phyloP scores from a whole-genome alignment of 2,113 vertebrate species.

The Epinephelus moara region DNA sequence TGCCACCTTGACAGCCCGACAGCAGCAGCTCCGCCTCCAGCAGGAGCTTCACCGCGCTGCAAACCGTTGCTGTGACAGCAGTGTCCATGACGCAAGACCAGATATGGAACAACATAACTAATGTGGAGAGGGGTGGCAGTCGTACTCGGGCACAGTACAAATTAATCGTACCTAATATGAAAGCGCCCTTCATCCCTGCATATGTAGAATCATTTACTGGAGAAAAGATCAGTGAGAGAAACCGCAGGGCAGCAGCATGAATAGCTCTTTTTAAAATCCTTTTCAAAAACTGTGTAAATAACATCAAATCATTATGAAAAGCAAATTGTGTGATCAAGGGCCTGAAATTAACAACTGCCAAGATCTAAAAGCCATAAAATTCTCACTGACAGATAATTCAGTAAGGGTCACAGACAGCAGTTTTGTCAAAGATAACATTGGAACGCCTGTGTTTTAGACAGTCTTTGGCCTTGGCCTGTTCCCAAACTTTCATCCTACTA shows the following conservation, averaged over 20 bases:
- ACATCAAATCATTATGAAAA: slow-evolving; percentile 21
- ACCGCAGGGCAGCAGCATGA: not conserved
- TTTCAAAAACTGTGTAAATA: slow-evolving; percentile 18
- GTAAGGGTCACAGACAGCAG: slow-evolving; percentile 28
- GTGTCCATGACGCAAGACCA: too few relatives aligned
- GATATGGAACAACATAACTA: too few relatives aligned
- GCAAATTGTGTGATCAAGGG: slow-evolving; percentile 17
- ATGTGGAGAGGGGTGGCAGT: too few relatives aligned
- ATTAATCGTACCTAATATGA: too few relatives aligned
- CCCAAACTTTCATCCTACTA: slow-evolving; percentile 38
- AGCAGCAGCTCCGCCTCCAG: too few relatives aligned
- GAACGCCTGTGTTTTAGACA: slow-evolving; percentile 4
- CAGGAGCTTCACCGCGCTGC: too few relatives aligned
- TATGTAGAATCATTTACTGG: not conserved
- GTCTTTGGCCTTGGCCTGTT: slow-evolving; percentile 34
- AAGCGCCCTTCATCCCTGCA: not conserved
- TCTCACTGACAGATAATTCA: slow-evolving; percentile 24
- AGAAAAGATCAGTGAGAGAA: not conserved
- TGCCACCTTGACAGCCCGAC: too few relatives aligned
- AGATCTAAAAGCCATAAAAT: slow-evolving; percentile 41
- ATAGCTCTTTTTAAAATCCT: slow-evolving; percentile 8
- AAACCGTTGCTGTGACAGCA: too few relatives aligned
- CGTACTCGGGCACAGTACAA: too few relatives aligned
- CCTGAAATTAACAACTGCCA: slow-evolving; percentile 42
- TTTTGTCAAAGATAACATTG: slow-evolving; percentile 33